Base-by-base conservation (phyloP, 2,113 vertebrate genomes). In the Epinephelus cyanopodus region DNA sequence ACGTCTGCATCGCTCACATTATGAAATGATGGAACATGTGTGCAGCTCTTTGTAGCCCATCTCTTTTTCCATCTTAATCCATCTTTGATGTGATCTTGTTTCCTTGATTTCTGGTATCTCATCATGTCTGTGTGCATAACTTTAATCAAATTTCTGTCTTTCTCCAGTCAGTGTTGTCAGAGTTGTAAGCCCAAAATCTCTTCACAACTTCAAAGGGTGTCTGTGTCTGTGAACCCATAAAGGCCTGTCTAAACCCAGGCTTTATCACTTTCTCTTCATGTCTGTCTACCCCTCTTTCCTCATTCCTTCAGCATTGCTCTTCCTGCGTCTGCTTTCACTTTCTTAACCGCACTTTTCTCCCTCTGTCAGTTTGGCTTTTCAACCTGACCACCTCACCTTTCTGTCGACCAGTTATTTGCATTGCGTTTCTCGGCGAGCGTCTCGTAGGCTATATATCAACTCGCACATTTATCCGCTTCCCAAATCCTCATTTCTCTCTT, bases 161-260 rank as follows among this genome's bases (percentile, higher is more conserved):
- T 60, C 71, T 84, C 27, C 82, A 77, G 83, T 87, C 70, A 61
- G 74, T 86, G 84, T 90, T 87, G 85, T 88, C 82, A 87, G 75
- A 83, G 67, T 77, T 88, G 80, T 87, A 90, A 91, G 79, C 84
- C 77, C 58, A 47, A 90, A 92, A 93, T 90, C 88, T 89, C 69
- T 47, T 74, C 68, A 62, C 39, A 81, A 82, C 91, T 93, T 94
- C 90, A 94, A 92, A 94, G 87, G 57, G 52, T 86, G 87, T 89
- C 87, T 92, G 74, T 80, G 73, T 84, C 87, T 91, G 84, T 92
- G 89, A 92, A 90, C 83, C 57, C 81, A 77, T 79, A 85, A 92
- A 93, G 85, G 77, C 89, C 73, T 58, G 85, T 91, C 82, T 92
- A 89, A 93, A 89, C 81, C 82, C 65, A 9, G 84, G 89, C 85